These are phyloP conservation scores for Lithophane leautieri DNA, from an alignment of 2,888 invertebrate genomes.

Conservation along the genomic window DNA sequence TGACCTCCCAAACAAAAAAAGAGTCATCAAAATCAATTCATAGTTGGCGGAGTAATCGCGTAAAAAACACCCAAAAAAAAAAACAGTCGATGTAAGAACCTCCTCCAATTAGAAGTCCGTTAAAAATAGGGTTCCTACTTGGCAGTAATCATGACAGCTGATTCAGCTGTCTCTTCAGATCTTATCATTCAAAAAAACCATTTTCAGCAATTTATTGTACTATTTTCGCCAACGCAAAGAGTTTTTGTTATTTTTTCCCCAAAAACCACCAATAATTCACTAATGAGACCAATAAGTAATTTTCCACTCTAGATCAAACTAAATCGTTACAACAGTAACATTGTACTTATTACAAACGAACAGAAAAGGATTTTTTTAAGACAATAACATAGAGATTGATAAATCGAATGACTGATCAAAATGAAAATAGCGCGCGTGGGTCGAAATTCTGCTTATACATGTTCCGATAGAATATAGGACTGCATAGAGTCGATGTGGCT, in stretches of 20 bases:
- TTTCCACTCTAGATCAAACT: slow-evolving; percentile 8
- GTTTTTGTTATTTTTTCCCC: neutral
- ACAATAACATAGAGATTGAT: slow-evolving; percentile 78
- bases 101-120: too few relatives aligned
- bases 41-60: too few relatives aligned
- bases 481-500: slow-evolving; percentile 47
- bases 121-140: too few relatives aligned
- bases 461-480: slow-evolving; percentile 67
- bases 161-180: neutral
- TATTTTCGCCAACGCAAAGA: neutral
- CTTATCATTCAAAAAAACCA: neutral
- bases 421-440: slow-evolving; percentile 82
- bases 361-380: slow-evolving; percentile 66
- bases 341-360: slow-evolving; percentile 32
- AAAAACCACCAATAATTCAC: neutral
- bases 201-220: neutral
- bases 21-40: too few relatives aligned
- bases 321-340: slow-evolving; percentile 5
- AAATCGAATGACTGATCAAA: slow-evolving; percentile 86
- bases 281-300: slow-evolving; percentile 22
- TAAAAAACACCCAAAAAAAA: too few relatives aligned
- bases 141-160: neutral
- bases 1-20: too few relatives aligned
- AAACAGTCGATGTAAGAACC: too few relatives aligned
- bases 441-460: slow-evolving; percentile 83